A percentile compares a stretch with the other conserved stretches of the same genome.
Evolutionary conservation across 2,113 vertebrate genomes (phyloP).

Genomic region (Hymenochirus boettgeri): DNA sequence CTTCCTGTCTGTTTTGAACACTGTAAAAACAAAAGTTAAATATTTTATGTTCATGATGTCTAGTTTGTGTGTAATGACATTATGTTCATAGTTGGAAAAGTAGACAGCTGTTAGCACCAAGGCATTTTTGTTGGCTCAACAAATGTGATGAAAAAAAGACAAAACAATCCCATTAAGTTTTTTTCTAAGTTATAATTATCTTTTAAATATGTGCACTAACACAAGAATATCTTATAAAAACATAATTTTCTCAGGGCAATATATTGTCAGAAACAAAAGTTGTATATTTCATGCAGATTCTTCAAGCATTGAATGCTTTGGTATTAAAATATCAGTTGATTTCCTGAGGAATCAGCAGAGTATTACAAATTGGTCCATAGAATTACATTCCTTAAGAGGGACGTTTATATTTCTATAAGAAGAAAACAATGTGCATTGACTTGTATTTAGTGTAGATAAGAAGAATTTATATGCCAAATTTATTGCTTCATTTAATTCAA

Average conservation of each 20-base stretch:
- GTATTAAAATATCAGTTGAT: not conserved
- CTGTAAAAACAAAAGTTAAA: constrained; percentile 54
- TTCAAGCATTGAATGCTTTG: not conserved
- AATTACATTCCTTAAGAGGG: too few species aligned
- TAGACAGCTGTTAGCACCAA: too few species aligned
- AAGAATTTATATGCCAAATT: not conserved
- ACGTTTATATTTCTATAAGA: too few species aligned
- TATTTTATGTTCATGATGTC: constrained; percentile 57
- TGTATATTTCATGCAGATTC: not conserved
- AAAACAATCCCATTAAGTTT: too few species aligned
- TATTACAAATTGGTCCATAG: too few species aligned
- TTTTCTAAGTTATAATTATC: too few species aligned
- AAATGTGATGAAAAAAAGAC: too few species aligned
- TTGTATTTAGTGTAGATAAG: not conserved
- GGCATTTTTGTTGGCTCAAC: too few species aligned
- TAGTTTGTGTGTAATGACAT: constrained; percentile 56
- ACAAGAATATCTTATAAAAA: too few species aligned
- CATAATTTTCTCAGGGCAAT: too few species aligned
- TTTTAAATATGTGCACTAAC: too few species aligned
- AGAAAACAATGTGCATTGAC: not conserved
- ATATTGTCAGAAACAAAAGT: not conserved
- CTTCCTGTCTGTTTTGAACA: constrained; percentile 61
- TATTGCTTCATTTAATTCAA: too few species aligned
- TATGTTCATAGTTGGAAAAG: constrained; percentile 48
- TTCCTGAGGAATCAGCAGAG: not conserved